Evolutionary conservation across 2,888 invertebrate species (phyloP), one percentile per base, ranked within the genome.

Genomic region (Apotomis betuletana): DNA sequence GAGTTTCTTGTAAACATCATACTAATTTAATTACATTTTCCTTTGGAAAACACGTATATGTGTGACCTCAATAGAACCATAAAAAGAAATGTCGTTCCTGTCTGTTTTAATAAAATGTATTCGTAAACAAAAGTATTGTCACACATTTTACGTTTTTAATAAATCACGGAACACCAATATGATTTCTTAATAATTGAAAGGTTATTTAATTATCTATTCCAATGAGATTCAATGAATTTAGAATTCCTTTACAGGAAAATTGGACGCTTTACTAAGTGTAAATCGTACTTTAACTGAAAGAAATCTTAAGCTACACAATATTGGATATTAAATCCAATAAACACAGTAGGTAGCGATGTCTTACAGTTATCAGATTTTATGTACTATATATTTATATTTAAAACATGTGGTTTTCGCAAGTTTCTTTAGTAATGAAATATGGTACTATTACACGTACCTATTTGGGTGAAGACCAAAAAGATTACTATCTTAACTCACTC

Each of bases 371-470:
- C 10, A 41, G 27, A 41, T 10, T 9, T 61, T 61, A 68, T 64
- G 52, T 69, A 57, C 69, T 41, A 49, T 65, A 67, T 57, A 54
- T 54, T 62, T 10, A 54, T 57, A 54, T 54, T 62, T 10, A 49
- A 49, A 70, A 51, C 57, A 69, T 36, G 13, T 51, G 58, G 57
- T 41, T 69, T 54, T 64, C 9, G 51, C 67, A 61, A 57, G 38
- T 15, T 67, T 67, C 8, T 10, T 70, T 52, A 51, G 59, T 59
- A 61, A 52, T 54, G 54, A 63, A 59, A 27, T 61, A 61, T 41
- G 67, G 55, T 75, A 78, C 78, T 78, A 73, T 75, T 77, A 78
- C 75, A 71, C 79, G 75, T 79, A 80, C 75, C 41, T 41, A 41
- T 41, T 27, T 27, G 2, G 27, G 27, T 27, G 27, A 27, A 27